Evolutionary conservation across 2,797 vertebrate genomes (phyloP).

Genomic region (Myotis vivesi): DNA sequence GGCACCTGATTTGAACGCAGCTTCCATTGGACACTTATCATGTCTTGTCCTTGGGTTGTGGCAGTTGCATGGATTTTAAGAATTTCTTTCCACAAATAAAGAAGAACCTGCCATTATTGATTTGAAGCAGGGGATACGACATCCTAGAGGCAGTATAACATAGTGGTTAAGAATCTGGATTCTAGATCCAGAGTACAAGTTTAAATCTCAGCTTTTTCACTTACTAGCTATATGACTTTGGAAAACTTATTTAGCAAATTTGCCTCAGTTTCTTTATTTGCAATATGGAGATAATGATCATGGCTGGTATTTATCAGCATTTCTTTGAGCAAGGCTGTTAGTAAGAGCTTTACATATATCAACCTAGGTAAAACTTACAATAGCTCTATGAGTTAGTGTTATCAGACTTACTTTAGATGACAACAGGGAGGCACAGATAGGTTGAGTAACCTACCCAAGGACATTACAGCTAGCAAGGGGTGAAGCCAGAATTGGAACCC

Average conservation of each 20-base stretch:
- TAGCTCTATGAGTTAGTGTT: background rate
- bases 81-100: background rate
- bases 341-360: background rate
- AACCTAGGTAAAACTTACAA: background rate
- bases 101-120: background rate
- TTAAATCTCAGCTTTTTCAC: background rate
- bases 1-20: background rate
- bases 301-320: background rate
- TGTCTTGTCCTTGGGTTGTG: conserved; percentile 19
- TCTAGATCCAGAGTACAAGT: background rate
- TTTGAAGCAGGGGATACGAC: background rate
- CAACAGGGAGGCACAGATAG: background rate
- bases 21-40: background rate
- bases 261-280: background rate
- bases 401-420: background rate
- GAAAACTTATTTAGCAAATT: background rate
- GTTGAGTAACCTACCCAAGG: background rate
- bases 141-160: background rate
- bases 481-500: background rate
- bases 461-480: background rate
- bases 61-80: background rate
- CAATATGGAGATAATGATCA: background rate
- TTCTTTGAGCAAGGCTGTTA: background rate
- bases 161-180: background rate
- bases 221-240: background rate